phyloP scores from a whole-genome alignment of 2,797 vertebrate genomes.

The Amniataba percoides region DNA sequence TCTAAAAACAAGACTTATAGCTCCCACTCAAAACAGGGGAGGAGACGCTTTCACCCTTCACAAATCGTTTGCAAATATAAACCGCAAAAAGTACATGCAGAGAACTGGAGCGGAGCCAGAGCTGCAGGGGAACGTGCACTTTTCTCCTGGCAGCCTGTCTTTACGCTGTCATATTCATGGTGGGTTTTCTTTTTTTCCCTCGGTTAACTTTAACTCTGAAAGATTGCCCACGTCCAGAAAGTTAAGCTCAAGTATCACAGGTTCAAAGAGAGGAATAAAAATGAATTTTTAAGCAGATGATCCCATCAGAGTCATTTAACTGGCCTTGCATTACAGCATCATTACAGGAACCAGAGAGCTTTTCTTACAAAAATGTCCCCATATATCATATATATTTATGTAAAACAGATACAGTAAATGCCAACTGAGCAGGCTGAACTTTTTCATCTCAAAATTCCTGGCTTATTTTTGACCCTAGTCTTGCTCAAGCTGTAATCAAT shows the following conservation, averaged over 20 bases:
- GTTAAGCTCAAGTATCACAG: slow-evolving; percentile 48
- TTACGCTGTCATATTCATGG: slow-evolving; percentile 61
- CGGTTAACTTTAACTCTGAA: slow-evolving; percentile 54
- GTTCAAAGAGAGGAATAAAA: slow-evolving; percentile 65
- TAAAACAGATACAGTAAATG: slow-evolving; percentile 35
- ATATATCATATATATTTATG: slow-evolving; percentile 33
- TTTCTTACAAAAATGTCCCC: neutral
- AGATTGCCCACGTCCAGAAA: slow-evolving; percentile 25
- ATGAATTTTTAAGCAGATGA: slow-evolving; percentile 36
- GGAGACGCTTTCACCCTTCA: slow-evolving; percentile 56
- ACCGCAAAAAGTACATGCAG: slow-evolving; percentile 34
- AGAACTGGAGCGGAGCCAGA: slow-evolving; percentile 61
- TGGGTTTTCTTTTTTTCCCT: slow-evolving; percentile 6
- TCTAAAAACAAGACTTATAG: slow-evolving; percentile 71
- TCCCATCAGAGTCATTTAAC: slow-evolving; percentile 47
- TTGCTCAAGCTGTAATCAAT: slow-evolving; percentile 20
- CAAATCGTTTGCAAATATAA: slow-evolving; percentile 67
- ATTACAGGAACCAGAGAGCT: slow-evolving; percentile 42
- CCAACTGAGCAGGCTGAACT: neutral
- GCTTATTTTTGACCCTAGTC: neutral
- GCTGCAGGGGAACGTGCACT: slow-evolving; percentile 32
- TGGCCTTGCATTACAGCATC: neutral
- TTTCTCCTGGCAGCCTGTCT: slow-evolving; percentile 54
- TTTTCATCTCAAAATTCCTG: slow-evolving; percentile 6
- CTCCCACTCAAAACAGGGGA: slow-evolving; percentile 38